A percentile compares a stretch with the other conserved stretches of the same genome.
These are phyloP conservation scores for Pseudococcus longispinus DNA, from an alignment of 2,888 invertebrate species.

Conservation along the genomic window DNA sequence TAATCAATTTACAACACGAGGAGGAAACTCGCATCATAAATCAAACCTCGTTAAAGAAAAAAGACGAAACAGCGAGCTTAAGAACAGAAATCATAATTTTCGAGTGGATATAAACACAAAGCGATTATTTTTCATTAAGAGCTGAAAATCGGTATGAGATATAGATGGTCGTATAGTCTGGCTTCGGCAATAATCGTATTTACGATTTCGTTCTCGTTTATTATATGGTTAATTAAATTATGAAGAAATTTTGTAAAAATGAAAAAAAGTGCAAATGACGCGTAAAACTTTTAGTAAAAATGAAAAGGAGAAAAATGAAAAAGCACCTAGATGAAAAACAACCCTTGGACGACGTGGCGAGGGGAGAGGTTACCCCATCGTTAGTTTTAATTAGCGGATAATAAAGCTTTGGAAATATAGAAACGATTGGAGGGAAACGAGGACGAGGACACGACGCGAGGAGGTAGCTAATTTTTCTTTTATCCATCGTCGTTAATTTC, in stretches of 20 bases:
- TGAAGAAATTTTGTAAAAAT: slow-evolving; percentile 49
- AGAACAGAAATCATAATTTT: slow-evolving; percentile 28
- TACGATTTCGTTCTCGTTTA: slow-evolving; percentile 36
- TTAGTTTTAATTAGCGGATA: slow-evolving; percentile 52
- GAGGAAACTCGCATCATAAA: neutral
- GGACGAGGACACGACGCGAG: neutral
- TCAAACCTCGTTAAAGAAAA: neutral
- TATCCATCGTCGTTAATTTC: slow-evolving; percentile 54
- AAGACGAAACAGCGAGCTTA: neutral
- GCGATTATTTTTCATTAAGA: slow-evolving; percentile 36
- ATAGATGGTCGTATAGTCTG: neutral
- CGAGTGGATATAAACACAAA: slow-evolving; percentile 20
- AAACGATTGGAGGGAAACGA: neutral
- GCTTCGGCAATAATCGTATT: slow-evolving; percentile 3
- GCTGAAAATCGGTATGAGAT: neutral
- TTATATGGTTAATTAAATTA: slow-evolving; percentile 50
- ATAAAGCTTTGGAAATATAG: slow-evolving; percentile 10
- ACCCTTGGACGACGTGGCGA: neutral
- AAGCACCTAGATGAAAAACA: neutral
- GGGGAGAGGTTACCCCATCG: slow-evolving; percentile 11
- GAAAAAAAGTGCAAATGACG: slow-evolving; percentile 55
- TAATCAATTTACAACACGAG: neutral
- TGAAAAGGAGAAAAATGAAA: slow-evolving; percentile 33
- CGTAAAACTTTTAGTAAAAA: slow-evolving; percentile 48
- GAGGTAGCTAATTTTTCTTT: slow-evolving; percentile 36